Evolutionary conservation across 2,113 vertebrate genomes (phyloP).

Genomic region (Todiramphus saurophagus): DNA sequence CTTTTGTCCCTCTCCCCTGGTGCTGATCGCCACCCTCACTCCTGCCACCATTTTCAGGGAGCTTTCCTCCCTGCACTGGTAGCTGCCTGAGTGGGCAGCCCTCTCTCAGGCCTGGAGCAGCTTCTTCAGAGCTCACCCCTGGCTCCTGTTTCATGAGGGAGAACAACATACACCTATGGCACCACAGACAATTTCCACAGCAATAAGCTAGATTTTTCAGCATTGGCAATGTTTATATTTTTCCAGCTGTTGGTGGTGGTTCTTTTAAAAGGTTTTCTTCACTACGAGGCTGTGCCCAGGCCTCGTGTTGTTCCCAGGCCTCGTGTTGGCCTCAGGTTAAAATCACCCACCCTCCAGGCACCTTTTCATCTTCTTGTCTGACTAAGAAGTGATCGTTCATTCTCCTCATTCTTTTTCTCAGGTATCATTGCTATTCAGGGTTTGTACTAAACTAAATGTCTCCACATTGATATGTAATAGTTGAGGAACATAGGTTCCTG

Average conservation of each 20-base stretch:
- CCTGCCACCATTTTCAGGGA: fast-evolving
- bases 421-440: not conserved
- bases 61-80: not conserved
- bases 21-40: not conserved
- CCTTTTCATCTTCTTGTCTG: not conserved
- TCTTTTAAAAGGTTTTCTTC: not conserved
- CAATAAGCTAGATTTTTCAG: not conserved
- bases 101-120: not conserved
- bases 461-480: not conserved
- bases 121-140: not conserved
- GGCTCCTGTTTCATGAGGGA: not conserved
- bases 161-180: not conserved
- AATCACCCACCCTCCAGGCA: not conserved
- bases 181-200: not conserved
- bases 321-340: not conserved
- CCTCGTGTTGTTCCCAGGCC: not conserved
- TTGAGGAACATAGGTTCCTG: not conserved
- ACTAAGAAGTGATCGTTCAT: not conserved
- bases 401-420: not conserved
- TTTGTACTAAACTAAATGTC: not conserved
- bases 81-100: not conserved
- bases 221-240: not conserved
- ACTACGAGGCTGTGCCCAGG: not conserved
- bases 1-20: not conserved
- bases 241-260: not conserved